phyloP scores from a whole-genome alignment of 2,888 invertebrate species.

The Ectemnius cavifrons region DNA sequence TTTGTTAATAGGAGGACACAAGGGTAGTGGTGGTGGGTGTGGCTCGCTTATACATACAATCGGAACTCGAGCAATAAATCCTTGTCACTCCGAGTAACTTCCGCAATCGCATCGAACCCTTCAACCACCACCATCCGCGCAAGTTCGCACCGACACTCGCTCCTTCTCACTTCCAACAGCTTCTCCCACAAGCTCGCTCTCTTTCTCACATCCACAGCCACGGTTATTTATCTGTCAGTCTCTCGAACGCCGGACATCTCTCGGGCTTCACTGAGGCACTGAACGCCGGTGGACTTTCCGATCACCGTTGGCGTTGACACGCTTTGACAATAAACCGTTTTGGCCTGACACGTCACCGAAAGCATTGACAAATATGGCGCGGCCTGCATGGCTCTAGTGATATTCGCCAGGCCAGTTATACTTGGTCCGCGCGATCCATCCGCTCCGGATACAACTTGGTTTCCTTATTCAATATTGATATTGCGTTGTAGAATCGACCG shows the following conservation, averaged over 20 bases:
- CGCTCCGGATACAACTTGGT: no score
- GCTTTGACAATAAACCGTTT: not conserved
- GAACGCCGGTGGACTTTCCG: not conserved
- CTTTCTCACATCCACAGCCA: not conserved
- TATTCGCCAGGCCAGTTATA: no score
- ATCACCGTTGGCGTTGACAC: conserved; percentile 1
- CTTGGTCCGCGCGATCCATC: no score
- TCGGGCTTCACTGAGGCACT: not conserved
- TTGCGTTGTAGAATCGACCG: no score
- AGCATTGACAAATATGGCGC: not conserved
- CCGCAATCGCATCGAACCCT: conserved; percentile 60
- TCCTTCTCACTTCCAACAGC: no score
- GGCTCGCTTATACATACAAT: conserved; percentile 61
- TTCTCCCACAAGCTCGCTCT: no score
- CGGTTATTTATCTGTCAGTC: conserved; percentile 40
- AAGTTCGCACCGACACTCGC: no score
- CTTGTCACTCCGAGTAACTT: conserved; percentile 64
- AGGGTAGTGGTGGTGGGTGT: not conserved
- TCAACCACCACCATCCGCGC: conserved; percentile 14
- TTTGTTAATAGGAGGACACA: not conserved
- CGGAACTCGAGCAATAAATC: conserved; percentile 69
- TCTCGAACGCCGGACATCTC: not conserved
- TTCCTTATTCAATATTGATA: no score
- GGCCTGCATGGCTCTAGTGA: no score
- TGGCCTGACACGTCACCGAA: not conserved